phyloP scores from a whole-genome alignment of 2,888 invertebrate genomes.

The Crocallis elinguaria region DNA sequence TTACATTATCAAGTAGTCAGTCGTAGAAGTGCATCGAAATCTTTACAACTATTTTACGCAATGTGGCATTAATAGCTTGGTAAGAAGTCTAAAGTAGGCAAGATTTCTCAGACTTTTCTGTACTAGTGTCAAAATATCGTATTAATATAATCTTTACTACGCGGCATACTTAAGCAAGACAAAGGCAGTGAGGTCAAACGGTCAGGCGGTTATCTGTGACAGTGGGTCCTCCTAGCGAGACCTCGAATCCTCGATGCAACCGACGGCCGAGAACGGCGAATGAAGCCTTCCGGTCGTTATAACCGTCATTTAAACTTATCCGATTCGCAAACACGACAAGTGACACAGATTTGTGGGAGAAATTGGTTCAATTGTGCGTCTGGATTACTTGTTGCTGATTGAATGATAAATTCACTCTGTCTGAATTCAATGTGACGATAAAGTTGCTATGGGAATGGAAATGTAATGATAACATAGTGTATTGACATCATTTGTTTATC shows the following conservation, averaged over 20 bases:
- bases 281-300: slow-evolving; percentile 18
- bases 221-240: slow-evolving; percentile 7
- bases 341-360: background rate
- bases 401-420: background rate
- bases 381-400: background rate
- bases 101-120: too few species aligned
- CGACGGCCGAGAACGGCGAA: slow-evolving; percentile 7
- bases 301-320: slow-evolving; percentile 4
- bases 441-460: background rate
- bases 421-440: background rate
- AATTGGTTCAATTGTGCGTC: slow-evolving; percentile 2
- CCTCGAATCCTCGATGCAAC: slow-evolving; percentile 12
- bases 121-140: too few species aligned
- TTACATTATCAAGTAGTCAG: too few species aligned
- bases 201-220: slow-evolving; percentile 8
- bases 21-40: too few species aligned
- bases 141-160: too few species aligned
- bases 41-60: too few species aligned
- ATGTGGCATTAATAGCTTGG: too few species aligned
- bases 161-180: slow-evolving; percentile 3
- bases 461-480: background rate
- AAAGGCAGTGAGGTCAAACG: slow-evolving; percentile 11
- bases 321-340: slow-evolving; percentile 10
- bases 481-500: slow-evolving; percentile 11
- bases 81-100: too few species aligned